phyloP scores from a whole-genome alignment of 2,113 vertebrate species.

The Charina bottae region DNA sequence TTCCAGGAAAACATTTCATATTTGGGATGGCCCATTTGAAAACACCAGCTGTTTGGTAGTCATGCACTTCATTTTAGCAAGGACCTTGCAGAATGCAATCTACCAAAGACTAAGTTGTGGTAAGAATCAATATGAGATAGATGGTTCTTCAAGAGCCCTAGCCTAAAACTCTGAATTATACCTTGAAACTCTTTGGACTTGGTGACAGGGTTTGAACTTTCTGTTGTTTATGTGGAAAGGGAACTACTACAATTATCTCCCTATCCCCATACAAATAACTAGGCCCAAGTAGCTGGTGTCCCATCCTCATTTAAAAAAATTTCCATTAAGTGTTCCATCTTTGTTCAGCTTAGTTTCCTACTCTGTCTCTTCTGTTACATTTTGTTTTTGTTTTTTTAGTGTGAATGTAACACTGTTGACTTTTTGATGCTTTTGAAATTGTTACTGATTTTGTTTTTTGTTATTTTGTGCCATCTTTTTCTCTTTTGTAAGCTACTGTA shows the following conservation, averaged over 20 bases:
- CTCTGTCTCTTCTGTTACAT: not conserved
- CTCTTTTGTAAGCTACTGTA: not conserved
- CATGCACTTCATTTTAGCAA: not conserved
- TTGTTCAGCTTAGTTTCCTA: not conserved
- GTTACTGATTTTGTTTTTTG: too few relatives aligned
- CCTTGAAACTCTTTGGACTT: not conserved
- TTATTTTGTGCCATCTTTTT: not conserved
- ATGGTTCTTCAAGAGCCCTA: not conserved
- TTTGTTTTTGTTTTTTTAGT: not conserved
- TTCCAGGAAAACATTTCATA: not conserved
- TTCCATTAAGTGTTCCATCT: not conserved
- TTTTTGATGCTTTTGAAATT: not conserved
- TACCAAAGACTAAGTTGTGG: not conserved
- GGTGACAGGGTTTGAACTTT: not conserved
- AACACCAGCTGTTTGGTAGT: not conserved
- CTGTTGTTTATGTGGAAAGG: not conserved
- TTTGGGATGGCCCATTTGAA: not conserved
- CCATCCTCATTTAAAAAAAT: not conserved
- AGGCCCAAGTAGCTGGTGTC: not conserved
- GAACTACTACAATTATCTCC: not conserved
- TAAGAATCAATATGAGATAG: not conserved
- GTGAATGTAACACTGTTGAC: not conserved
- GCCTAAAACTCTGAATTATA: not conserved
- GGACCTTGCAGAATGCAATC: not conserved
- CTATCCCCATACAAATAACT: not conserved